phyloP scores from a whole-genome alignment of 2,888 invertebrate species.

The Melanophora roralis region DNA sequence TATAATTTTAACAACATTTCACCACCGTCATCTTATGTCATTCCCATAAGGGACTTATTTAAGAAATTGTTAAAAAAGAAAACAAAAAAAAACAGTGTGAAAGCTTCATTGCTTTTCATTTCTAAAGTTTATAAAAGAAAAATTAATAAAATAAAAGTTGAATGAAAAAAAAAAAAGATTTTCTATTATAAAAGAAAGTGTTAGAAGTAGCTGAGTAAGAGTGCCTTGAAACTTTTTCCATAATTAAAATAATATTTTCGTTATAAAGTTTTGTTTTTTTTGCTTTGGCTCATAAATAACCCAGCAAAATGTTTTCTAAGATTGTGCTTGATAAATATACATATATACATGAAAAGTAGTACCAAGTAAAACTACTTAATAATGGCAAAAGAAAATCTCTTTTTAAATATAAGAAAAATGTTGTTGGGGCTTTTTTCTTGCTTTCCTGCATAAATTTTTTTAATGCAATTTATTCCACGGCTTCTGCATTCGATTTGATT shows the following conservation, averaged over 20 bases:
- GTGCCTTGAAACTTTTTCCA: constrained; percentile 23
- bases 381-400: neutral
- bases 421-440: neutral
- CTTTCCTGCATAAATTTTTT: neutral
- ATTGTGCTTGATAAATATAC: neutral
- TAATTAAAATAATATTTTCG: constrained; percentile 32
- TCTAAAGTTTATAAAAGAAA: constrained; percentile 13
- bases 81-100: neutral
- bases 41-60: constrained; percentile 6
- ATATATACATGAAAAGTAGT: too few species aligned
- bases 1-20: too few species aligned
- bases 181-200: constrained; percentile 8
- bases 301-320: neutral
- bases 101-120: constrained; percentile 35
- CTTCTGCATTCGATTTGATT: constrained; percentile 13
- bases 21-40: constrained; percentile 11
- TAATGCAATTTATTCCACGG: neutral
- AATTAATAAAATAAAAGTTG: neutral
- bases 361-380: neutral
- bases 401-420: neutral
- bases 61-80: neutral
- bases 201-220: constrained; percentile 2
- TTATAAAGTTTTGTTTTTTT: neutral
- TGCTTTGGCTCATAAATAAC: neutral
- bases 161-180: neutral